Evolutionary conservation across 64 coral and sea anemone species (phyloP).

Genomic region (Acropora yongei): DNA sequence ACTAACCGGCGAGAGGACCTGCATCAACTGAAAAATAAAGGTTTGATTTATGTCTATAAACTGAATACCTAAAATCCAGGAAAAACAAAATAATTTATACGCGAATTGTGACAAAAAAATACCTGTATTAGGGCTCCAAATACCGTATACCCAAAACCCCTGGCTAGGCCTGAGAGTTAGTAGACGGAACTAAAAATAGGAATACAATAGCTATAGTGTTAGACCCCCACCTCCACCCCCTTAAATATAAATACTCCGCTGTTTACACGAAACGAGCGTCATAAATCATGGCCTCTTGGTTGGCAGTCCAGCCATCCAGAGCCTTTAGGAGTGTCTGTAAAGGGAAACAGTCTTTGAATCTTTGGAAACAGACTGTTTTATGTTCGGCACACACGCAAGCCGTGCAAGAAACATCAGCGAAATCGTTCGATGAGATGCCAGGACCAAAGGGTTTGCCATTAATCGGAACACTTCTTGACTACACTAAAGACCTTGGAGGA

Average conservation of each 20-base stretch:
- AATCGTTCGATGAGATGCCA: conserved; percentile 64
- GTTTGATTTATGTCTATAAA: no score
- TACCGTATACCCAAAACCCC: no score
- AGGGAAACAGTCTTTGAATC: neutral
- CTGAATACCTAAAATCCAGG: no score
- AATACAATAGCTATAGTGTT: no score
- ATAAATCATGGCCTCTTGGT: neutral
- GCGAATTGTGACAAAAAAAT: no score
- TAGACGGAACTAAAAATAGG: no score
- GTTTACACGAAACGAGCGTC: neutral
- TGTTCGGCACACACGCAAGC: neutral
- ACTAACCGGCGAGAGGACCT: no score
- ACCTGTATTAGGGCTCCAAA: no score
- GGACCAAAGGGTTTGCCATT: conserved; percentile 56
- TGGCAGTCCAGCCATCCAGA: neutral
- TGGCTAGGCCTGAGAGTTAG: no score
- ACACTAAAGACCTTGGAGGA: neutral
- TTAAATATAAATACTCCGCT: neutral
- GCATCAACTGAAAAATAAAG: no score
- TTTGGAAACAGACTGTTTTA: neutral
- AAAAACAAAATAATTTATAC: no score
- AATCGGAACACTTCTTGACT: conserved; percentile 48
- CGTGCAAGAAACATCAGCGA: neutral
- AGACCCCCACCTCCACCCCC: neutral
- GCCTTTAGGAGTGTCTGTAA: neutral